phyloP scores from a whole-genome alignment of 2,888 invertebrate genomes.

The Papilio elwesi region DNA sequence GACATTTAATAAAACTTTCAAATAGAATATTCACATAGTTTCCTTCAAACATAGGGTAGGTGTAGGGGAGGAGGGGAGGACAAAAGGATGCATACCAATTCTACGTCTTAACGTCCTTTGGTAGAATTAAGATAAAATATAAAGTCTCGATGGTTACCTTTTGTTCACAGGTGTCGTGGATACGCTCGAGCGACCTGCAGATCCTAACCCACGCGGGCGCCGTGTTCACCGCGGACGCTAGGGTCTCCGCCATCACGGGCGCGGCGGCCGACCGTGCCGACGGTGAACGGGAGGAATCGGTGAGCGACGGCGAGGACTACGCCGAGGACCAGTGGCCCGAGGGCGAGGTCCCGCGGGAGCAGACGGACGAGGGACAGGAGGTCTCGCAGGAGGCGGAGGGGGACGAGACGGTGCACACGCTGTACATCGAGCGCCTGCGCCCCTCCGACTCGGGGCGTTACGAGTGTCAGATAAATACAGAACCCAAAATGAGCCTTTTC shows the following conservation, averaged over 20 bases:
- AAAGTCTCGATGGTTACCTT: neutral
- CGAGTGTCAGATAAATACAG: slow-evolving; percentile 90
- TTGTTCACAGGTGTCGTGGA: slow-evolving; percentile 88
- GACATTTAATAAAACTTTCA: too few species aligned
- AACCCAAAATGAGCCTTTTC: slow-evolving; percentile 88
- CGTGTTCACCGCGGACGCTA: slow-evolving; percentile 87
- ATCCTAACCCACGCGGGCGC: slow-evolving; percentile 87
- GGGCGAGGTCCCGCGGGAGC: slow-evolving; percentile 66
- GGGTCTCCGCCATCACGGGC: slow-evolving; percentile 85
- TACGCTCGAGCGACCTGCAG: slow-evolving; percentile 87
- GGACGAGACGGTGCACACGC: slow-evolving; percentile 82
- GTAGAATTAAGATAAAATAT: too few species aligned
- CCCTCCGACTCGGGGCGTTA: slow-evolving; percentile 86
- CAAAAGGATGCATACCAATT: neutral
- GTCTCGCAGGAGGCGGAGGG: slow-evolving; percentile 74
- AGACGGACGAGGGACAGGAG: slow-evolving; percentile 78
- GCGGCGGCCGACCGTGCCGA: slow-evolving; percentile 61
- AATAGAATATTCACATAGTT: too few species aligned
- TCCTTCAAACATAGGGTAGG: too few species aligned
- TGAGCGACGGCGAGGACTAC: slow-evolving; percentile 60
- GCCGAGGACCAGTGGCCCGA: slow-evolving; percentile 75
- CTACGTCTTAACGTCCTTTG: too few species aligned
- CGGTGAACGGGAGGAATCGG: slow-evolving; percentile 72
- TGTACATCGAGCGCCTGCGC: slow-evolving; percentile 85
- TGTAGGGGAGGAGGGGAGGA: too few species aligned